Evolutionary conservation across 2,888 invertebrate species (phyloP), one percentile per base, ranked within the genome.

Genomic region (Watsonalla cultraria): DNA sequence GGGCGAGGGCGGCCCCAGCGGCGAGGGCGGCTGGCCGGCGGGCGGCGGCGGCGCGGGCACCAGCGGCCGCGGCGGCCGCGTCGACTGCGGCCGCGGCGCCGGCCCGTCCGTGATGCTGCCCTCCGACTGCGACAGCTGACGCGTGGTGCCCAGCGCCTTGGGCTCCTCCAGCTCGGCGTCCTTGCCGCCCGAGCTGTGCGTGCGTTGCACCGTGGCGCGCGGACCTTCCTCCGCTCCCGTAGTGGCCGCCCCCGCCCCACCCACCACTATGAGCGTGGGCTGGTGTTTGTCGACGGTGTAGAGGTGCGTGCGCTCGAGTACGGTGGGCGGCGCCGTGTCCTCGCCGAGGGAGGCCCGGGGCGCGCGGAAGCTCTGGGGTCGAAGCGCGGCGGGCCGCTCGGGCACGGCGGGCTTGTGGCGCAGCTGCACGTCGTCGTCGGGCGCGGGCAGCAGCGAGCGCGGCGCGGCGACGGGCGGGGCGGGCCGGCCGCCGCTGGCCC

Each of bases 381-480:
- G 91, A 56, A 95, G 86, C 48, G 94, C 93, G 46, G 94, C 93
- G 51, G 96, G 96, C 54, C 96, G 92, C 79, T 96, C 96, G 51
- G 96, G 96, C 63, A 96, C 93, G 51, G 94, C 95, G 6, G 96
- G 96, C 82, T 96, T 96, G 75, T 92, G 88, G 34, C 94, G 90
- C 61, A 94, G 76, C 72, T 91, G 91, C 47, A 93, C 92, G 48
- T 80, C 82, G 13, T 74, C 74, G 13, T 74, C 78, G 8, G 58
- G 34, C 7, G 56, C 74, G 42, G 86, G 84, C 56, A 84, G 59
- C 49, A 85, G 66, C 15, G 90, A 88, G 50, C 91, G 78, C 54
- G 92, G 91, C 56, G 91, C 85, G 15, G 91, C 91, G 34, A 89
- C 84, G 6, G 91, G 91, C 24, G 24, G 24, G 24, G 24, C 24